phyloP scores from a whole-genome alignment of 1,140 invertebrate genomes.

The Ostrea edulis region DNA sequence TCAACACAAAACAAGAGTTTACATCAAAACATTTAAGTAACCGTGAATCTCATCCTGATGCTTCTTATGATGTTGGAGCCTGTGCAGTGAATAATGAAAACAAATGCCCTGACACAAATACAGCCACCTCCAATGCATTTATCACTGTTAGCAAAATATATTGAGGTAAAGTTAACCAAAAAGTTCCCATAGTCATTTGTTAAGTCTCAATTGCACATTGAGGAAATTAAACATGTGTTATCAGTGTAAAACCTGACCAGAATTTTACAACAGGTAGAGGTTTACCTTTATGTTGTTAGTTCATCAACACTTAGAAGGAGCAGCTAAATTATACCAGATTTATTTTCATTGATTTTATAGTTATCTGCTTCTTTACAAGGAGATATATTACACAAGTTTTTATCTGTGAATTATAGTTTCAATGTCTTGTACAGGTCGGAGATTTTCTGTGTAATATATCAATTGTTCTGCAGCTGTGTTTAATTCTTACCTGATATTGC shows the following conservation, averaged over 20 bases:
- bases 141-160: too few relatives aligned
- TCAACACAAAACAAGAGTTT: too few relatives aligned
- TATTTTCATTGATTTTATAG: slow-evolving; percentile 15
- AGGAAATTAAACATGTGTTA: slow-evolving; percentile 1
- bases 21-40: too few relatives aligned
- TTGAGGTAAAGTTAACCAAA: neutral
- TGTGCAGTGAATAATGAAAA: too few relatives aligned
- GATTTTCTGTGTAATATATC: neutral
- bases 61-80: too few relatives aligned
- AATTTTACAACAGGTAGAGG: slow-evolving; percentile 9
- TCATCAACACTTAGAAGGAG: slow-evolving; percentile 16
- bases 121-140: too few relatives aligned
- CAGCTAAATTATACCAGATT: neutral
- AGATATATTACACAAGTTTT: too few relatives aligned
- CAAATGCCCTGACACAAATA: too few relatives aligned
- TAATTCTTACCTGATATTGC: neutral
- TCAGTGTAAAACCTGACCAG: slow-evolving; percentile 23
- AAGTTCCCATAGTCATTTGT: neutral
- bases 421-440: neutral
- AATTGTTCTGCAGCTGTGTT: neutral
- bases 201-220: neutral
- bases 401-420: neutral
- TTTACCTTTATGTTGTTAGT: neutral
- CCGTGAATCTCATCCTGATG: too few relatives aligned
- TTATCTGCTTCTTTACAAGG: neutral